Base-by-base conservation (phyloP, 1,140 invertebrate species). In the Drosophila sucinea region DNA sequence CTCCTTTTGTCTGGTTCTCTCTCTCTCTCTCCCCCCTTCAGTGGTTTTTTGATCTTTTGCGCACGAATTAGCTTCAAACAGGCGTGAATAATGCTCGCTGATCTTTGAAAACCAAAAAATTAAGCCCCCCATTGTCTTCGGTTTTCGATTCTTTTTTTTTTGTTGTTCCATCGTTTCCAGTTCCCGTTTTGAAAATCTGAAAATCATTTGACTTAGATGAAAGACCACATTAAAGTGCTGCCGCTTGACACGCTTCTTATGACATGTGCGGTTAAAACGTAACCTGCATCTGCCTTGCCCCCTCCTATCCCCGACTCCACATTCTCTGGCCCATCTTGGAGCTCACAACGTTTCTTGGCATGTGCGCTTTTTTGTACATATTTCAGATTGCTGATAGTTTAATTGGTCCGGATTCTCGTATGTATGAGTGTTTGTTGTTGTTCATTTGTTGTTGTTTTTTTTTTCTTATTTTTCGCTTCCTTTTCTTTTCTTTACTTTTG, bases 311-410 rank as follows among this genome's bases (percentile, higher is more conserved):
- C 32, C 60, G 5, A 30, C 6, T 5, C 10, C 56, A 33, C 7
- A 47, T 56, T 58, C 60, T 44, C 17, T 56, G 41, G 29, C 67
- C 44, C 58, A n/a, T 63, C 38, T 63, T 60, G 40, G 60, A 51
- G 55, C n/a, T 44, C 60, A 63, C 60, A 67, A 25, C 63, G 44
- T 70, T 70, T 54, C 61, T 63, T 67, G 70, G 62, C 82, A 77
- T 85, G 81, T 81, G 73, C 73, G 73, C 41, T 54, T 68, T 17
- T 35, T 73, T 51, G n/a, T 67, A 64, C 71, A 56, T 67, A 73
- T 81, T 66, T 87, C 63, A 82, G 83, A 85, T 85, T 71, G 68
- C 83, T 85, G 82, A 87, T 85, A 87, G 71, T 85, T 85, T 85
- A 85, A 85, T 85, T 85, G 82, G 74, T 73, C 80, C 73, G 58